Base-by-base conservation (phyloP, 2,113 vertebrate genomes). In the Argyrosomus japonicus region DNA sequence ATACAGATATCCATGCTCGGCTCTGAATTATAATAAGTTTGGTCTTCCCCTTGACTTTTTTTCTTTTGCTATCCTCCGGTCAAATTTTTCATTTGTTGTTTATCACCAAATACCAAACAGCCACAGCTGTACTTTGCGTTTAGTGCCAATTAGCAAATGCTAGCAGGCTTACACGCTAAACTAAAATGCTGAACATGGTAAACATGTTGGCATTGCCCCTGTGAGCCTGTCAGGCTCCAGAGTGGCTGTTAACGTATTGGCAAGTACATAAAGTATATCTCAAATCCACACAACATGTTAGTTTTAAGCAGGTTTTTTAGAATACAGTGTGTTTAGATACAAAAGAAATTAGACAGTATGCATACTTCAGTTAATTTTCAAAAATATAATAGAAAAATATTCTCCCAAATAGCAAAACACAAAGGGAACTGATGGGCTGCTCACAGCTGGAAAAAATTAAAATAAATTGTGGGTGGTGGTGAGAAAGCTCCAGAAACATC, bases 371-470 rank as follows among this genome's bases (percentile, higher is more conserved):
- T 21, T 0, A 0, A 32, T 57, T 45, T 75, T 48, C 11, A 32
- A 43, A 15, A 7, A 12, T 79, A 69, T 27, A 48, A 23, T 80
- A 29, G 18, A 47, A 68, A 25, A 53, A 19, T 80, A 29, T 81
- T 73, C 18, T 70, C 40, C 56, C 61, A 74, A 48, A 68, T 68
- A 71, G 54, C 74, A 81, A 81, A 68, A 14, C 61, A 64, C 40
- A 64, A 82, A 79, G 58, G 32, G 68, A 79, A 78, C 8, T 6
- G 48, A 75, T 43, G 53, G 81, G 81, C 74, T 64, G 53, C 45
- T 72, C 40, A 63, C 81, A 89, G 85, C 79, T 89, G 79, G 79
- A 53, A 69, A 60, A 69, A 48, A 70, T 79, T 75, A 29, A 51
- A 81, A 79, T 21, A 29, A 71, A 63, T 75, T 57, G 47, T 77